phyloP scores from a whole-genome alignment of 2,888 invertebrate genomes.

The Buathra laborator region DNA sequence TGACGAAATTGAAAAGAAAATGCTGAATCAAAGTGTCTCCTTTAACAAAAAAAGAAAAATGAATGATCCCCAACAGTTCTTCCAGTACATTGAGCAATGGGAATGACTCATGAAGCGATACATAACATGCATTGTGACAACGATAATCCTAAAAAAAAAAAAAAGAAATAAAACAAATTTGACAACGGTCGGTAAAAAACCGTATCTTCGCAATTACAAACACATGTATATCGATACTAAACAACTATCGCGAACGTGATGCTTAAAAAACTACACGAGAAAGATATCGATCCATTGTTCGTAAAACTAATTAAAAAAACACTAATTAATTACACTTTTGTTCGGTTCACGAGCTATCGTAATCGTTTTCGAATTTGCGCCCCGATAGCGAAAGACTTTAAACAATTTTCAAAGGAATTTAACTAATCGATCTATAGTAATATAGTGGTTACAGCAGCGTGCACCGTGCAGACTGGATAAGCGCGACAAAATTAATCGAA shows the following conservation, averaged over 20 bases:
- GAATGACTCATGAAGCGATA: slow-evolving; percentile 50
- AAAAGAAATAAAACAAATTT: slow-evolving; percentile 14
- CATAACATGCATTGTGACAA: slow-evolving; percentile 57
- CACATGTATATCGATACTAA: slow-evolving; percentile 11
- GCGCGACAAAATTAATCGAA: slow-evolving; percentile 33
- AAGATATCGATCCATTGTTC: not conserved
- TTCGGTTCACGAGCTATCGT: not conserved
- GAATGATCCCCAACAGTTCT: not conserved
- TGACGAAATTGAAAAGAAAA: not conserved
- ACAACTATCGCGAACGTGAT: not conserved
- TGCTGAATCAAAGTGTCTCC: not conserved
- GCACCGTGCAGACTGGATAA: slow-evolving; percentile 45
- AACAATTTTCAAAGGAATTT: slow-evolving; percentile 22
- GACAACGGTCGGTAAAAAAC: slow-evolving; percentile 1
- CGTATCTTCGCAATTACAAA: slow-evolving; percentile 32
- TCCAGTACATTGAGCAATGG: slow-evolving; percentile 11
- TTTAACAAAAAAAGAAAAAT: not conserved
- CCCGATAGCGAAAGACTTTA: slow-evolving; percentile 13
- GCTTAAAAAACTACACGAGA: slow-evolving; percentile 10
- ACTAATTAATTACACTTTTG: slow-evolving; percentile 3
- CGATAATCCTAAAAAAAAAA: slow-evolving; percentile 40
- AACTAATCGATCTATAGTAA: slow-evolving; percentile 2
- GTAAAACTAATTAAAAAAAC: not conserved
- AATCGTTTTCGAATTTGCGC: not conserved
- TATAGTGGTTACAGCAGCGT: slow-evolving; percentile 22